phyloP scores from a whole-genome alignment of 2,797 vertebrate species.

The Pantherophis alleghaniensis region DNA sequence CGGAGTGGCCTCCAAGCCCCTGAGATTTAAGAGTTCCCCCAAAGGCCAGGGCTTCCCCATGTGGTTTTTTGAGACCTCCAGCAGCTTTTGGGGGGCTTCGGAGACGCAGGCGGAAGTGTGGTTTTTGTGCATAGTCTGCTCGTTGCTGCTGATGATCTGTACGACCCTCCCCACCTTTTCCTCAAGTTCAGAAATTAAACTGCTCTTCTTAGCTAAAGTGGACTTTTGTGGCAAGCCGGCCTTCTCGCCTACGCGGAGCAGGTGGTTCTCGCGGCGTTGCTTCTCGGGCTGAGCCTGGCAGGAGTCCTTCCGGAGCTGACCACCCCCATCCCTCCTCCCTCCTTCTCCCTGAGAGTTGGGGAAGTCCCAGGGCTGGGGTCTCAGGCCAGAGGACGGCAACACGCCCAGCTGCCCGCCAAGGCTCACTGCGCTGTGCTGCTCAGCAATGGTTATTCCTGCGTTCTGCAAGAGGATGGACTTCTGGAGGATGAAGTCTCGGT shows the following conservation, averaged over 20 bases:
- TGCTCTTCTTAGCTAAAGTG: conserved; percentile 43
- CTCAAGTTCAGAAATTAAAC: conserved; percentile 35
- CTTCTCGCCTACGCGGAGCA: conserved; percentile 23
- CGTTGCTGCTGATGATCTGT: conserved; percentile 26
- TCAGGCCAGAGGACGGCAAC: conserved; percentile 49
- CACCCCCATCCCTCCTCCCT: conserved; percentile 44
- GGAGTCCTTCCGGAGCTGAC: neutral
- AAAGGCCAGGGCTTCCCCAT: conserved; percentile 46
- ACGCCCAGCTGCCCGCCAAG: conserved; percentile 46
- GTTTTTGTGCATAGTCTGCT: conserved; percentile 32
- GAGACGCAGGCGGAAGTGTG: conserved; percentile 18
- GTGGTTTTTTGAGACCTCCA: conserved; percentile 26
- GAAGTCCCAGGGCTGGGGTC: conserved; percentile 48
- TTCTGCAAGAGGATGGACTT: conserved; percentile 73
- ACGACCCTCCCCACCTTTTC: conserved; percentile 27
- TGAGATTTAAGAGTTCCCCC: conserved; percentile 34
- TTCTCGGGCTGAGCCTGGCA: conserved; percentile 54
- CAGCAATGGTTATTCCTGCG: conserved; percentile 68
- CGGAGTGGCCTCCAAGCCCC: conserved; percentile 42
- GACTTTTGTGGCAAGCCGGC: conserved; percentile 52
- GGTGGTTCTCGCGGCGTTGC: conserved; percentile 29
- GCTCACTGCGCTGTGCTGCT: conserved; percentile 37
- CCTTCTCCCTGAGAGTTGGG: conserved; percentile 38
- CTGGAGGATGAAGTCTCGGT: conserved; percentile 76
- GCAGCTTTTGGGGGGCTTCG: conserved; percentile 38